These are phyloP conservation scores for Sialia sialis DNA, from an alignment of 2,113 vertebrate species.

Conservation along the genomic window DNA sequence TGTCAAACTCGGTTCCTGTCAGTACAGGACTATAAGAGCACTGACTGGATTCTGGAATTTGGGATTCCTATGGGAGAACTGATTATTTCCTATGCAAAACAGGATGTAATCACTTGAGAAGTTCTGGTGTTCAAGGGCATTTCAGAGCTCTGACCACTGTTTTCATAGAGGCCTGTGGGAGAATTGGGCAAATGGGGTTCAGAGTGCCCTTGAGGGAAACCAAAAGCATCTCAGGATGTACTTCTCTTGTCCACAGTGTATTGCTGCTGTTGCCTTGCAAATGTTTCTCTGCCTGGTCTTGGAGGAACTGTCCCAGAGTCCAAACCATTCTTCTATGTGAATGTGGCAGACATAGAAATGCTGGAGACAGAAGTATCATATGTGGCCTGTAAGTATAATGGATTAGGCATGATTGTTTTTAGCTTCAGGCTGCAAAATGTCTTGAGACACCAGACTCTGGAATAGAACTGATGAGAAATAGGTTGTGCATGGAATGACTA, in stretches of 20 bases:
- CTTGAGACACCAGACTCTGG: neutral
- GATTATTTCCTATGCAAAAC: neutral
- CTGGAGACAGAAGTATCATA: slow-evolving; percentile 93
- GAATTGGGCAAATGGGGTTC: neutral
- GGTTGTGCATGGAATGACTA: neutral
- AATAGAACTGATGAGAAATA: neutral
- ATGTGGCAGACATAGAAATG: slow-evolving; percentile 90
- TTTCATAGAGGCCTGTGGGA: neutral
- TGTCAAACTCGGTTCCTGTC: neutral
- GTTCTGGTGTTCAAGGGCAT: neutral
- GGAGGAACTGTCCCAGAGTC: slow-evolving; percentile 88
- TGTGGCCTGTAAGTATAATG: slow-evolving; percentile 89
- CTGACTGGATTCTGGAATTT: neutral
- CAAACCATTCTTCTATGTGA: slow-evolving; percentile 97
- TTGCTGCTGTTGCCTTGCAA: slow-evolving; percentile 96
- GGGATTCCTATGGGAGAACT: neutral
- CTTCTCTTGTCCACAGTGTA: slow-evolving; percentile 77
- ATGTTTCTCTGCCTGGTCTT: slow-evolving; percentile 89
- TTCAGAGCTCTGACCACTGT: neutral
- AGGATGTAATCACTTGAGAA: neutral
- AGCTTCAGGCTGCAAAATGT: neutral
- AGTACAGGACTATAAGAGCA: neutral
- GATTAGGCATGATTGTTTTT: neutral
- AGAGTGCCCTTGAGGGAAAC: neutral
- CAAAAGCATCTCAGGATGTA: neutral